phyloP scores from a whole-genome alignment of 2,113 vertebrate genomes.

The Isichthys henryi region DNA sequence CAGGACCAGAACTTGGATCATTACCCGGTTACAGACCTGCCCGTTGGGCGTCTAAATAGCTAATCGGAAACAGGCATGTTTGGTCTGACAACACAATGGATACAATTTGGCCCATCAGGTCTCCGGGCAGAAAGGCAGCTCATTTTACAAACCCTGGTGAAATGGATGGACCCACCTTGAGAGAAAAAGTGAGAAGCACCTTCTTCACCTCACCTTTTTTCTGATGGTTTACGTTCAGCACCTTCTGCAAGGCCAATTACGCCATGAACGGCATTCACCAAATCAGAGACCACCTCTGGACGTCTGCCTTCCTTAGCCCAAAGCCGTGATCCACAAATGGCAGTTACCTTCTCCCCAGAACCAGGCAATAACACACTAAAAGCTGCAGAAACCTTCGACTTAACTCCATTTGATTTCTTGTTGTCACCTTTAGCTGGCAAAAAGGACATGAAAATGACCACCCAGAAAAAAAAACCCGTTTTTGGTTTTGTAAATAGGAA shows the following conservation, averaged over 20 bases:
- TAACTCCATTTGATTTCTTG: slow-evolving; percentile 34
- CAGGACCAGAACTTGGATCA: neutral
- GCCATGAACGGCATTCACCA: slow-evolving; percentile 2
- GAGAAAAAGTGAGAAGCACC: neutral
- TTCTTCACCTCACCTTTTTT: neutral
- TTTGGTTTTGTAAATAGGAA: slow-evolving; percentile 28
- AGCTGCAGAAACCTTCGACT: neutral
- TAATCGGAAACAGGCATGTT: neutral
- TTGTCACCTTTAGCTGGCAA: slow-evolving; percentile 41
- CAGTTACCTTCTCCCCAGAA: neutral
- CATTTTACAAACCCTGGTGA: neutral
- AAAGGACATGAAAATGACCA: slow-evolving; percentile 16
- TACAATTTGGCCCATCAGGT: neutral
- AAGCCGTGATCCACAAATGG: slow-evolving; percentile 4
- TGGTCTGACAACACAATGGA: neutral
- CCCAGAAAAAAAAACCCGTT: slow-evolving; percentile 13
- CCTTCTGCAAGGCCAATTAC: neutral
- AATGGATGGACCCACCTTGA: neutral
- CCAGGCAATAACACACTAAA: slow-evolving; percentile 25
- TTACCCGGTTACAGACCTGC: neutral
- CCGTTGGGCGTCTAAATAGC: neutral
- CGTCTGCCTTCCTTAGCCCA: slow-evolving; percentile 34
- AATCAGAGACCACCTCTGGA: neutral
- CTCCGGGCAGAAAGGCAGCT: neutral
- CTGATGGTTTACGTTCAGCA: neutral